Base-by-base conservation (phyloP, 2,888 invertebrate species). In the Agrochola litura region DNA sequence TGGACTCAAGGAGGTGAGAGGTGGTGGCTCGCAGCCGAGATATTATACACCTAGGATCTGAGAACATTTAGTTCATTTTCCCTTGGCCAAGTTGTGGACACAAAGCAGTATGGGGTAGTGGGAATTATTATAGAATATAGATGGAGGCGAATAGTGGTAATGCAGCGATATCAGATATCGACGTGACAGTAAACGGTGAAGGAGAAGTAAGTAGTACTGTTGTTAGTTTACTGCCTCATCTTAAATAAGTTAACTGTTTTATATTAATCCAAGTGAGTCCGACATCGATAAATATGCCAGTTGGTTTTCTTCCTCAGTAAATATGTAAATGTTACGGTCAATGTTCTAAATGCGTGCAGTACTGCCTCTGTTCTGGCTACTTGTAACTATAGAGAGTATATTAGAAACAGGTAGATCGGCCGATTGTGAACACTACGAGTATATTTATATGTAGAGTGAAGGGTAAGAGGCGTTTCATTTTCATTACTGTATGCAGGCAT, bases 91-190 rank as follows among this genome's bases (percentile, higher is more conserved):
- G 72, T 30, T 73, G 41, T 58, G 41, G 71, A 83, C 81, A 91
- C 89, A 92, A 92, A 94, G 88, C 91, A 84, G 91, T 92, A 93
- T 92, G 92, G 93, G 94, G 94, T 90, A 87, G 88, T 84, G 73
- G 84, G 80, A 88, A 88, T 86, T 88, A 86, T 85, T 87, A 83
- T 85, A 86, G 83, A 77, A 70, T 82, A 77, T 77, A 77, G 69
- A 65, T 65, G 68, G 76, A 82, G 79, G 78, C 70, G 71, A 77
- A 73, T 82, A 66, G 78, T 56, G 73, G 76, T 81, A 80, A 82
- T 79, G 82, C 82, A 76, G 82, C 76, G 79, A 83, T 86, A 86
- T 88, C 82, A 75, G 88, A 81, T 85, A 86, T 85, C 79, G 76
- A 72, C 74, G 76, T 77, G 81, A 78, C 74, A 83, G 70, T 89